Evolutionary conservation across 1,140 invertebrate genomes (phyloP), one percentile per base, ranked within the genome.

Genomic region (Cherax quadricarinatus): DNA sequence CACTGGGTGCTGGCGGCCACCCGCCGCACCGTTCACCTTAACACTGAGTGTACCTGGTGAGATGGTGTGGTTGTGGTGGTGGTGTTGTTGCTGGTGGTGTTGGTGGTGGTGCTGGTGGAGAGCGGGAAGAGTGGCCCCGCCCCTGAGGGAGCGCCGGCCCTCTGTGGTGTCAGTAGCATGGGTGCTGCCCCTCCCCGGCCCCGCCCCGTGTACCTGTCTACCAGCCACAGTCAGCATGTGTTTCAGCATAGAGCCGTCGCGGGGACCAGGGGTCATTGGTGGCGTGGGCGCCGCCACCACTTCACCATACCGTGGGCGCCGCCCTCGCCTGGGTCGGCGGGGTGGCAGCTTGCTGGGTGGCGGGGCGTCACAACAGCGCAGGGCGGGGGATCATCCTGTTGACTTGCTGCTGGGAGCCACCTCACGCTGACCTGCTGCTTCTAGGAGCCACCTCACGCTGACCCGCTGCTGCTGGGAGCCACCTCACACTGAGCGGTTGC

Each of bases 1-100:
- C 6, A 96, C 96, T 88, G 96, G 96, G 86, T 95, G 95, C 75
- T 96, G 94, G 86, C 95, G 92, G 75, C 91, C 91, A 41, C 91
- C 91, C 91, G 91, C 91, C 78, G 80, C 91, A 49, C 91, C 91
- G 86, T 92, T 92, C 85, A 92, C 91, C 85, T 92, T 92, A 7
- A 92, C 91, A 83, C 85, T 87, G 91, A 92, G 89, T 12, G 62
- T 66, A 18, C 49, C 51, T 14, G 53, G 30, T 53, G 53, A 66
- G 62, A 66, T 18, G 62, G 62, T 5, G 62, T 66, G 87, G 86
- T 79, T 18, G 53, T 88, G 57, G 41, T 60, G 88, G 62, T 84
- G 89, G 24, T 78, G 82, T 9, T 57, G 82, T 3, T 73, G 81
- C 60, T 78, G 89, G 88, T 84, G 88, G 51, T 81, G 87, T 16